Evolutionary conservation across 2,888 invertebrate species (phyloP), one percentile per base, ranked within the genome.

Genomic region (Pyrochroa serraticornis): DNA sequence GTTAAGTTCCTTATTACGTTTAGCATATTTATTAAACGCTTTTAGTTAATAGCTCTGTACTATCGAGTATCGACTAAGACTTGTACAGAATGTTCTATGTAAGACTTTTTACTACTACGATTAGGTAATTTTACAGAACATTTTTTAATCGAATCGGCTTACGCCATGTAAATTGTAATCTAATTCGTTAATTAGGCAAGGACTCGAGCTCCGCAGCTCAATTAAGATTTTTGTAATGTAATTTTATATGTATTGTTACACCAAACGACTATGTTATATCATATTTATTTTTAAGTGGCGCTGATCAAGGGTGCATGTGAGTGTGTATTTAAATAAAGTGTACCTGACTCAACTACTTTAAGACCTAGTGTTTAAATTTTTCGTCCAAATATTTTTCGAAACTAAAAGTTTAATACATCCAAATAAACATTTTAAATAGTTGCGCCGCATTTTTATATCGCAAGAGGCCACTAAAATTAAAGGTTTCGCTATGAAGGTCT

Each of bases 301-400:
- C 10, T 8, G 43, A 6, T 9, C 8, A 12, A 2, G 49, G 7
- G 31, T 32, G 35, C 38, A 44, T 37, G 43, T 31, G 49, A 47
- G 34, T 48, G 56, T 38, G 38, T 60, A 56, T 49, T 44, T 60
- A 47, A 55, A 47, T 44, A 50, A 61, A 62, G 37, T 65, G 69
- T 69, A 69, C 69, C 67, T 68, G 69, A 67, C 61, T 62, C 46
- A 37, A 66, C 61, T 60, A 22, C 22, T 60, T 66, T 64, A 61
- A 50, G 22, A 22, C 22, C 22, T 22, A 22, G 52, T 54, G 47
- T 64, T 64, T 67, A 63, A 56, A 60, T 61, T 61, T 60, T 60
- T 62, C 63, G 62, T 68, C 67, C 62, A 62, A 64, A 61, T 67
- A 64, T 62, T 67, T 66, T 66, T 67, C 65, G 61, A 67, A 51